A percentile compares a stretch with the other conserved stretches of the same genome.
phyloP scores from a whole-genome alignment of 2,888 invertebrate species.

The Yponomeuta malinellus region DNA sequence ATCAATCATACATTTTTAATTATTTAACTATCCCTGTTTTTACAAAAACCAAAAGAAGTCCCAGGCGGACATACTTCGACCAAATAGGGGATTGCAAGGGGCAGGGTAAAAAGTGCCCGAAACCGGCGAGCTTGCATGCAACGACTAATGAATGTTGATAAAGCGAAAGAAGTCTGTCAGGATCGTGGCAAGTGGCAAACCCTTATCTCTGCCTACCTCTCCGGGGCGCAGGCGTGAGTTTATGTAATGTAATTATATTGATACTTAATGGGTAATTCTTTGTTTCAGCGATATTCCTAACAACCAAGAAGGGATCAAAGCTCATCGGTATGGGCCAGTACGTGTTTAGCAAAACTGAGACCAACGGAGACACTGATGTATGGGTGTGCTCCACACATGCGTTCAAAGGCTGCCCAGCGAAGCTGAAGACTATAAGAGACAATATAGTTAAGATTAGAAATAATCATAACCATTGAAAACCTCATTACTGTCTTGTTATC shows the following conservation, averaged over 20 bases:
- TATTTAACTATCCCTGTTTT: not conserved
- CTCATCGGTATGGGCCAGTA: slow-evolving; percentile 13
- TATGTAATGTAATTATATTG: no score
- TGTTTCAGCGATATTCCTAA: slow-evolving; percentile 10
- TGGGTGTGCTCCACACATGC: slow-evolving; percentile 32
- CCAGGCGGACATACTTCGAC: no score
- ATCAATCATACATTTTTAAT: not conserved
- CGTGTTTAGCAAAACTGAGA: slow-evolving; percentile 9
- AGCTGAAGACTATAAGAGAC: slow-evolving; percentile 26
- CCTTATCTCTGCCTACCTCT: no score
- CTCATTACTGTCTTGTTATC: not conserved
- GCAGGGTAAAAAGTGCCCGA: no score
- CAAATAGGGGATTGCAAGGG: no score
- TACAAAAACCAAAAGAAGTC: no score
- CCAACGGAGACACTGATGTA: not conserved
- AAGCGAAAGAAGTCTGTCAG: no score
- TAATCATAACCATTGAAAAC: slow-evolving; percentile 27
- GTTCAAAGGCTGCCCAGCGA: slow-evolving; percentile 31
- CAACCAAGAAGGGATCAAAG: slow-evolving; percentile 2
- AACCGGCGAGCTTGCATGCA: no score
- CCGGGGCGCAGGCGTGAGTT: no score
- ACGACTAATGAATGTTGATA: no score
- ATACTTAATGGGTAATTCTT: not conserved
- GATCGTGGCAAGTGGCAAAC: no score
- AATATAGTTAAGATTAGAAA: slow-evolving; percentile 26